Evolutionary conservation across 2,113 vertebrate species (phyloP).

Genomic region (Lanius ludovicianus): DNA sequence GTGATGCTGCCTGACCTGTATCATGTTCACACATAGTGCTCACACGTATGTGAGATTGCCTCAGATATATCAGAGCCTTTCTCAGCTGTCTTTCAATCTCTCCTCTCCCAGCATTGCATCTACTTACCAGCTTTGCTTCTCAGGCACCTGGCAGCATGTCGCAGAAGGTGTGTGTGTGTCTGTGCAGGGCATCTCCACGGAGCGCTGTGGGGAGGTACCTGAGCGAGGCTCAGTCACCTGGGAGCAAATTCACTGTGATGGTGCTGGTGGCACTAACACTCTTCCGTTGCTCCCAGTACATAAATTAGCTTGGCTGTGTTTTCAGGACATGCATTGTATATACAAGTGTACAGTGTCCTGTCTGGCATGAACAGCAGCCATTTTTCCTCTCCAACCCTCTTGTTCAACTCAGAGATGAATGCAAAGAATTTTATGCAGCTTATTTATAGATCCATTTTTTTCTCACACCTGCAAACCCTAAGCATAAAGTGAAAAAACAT

Average conservation of each 20-base stretch:
- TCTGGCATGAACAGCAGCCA: background rate
- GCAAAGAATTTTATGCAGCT: background rate
- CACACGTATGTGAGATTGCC: background rate
- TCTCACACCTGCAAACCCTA: background rate
- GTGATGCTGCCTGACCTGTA: background rate
- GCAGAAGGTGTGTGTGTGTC: background rate
- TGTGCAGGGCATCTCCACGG: rapidly evolving
- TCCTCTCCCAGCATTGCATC: background rate
- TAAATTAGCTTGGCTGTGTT: background rate
- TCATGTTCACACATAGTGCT: background rate
- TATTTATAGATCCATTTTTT: background rate
- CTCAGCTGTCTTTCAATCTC: background rate
- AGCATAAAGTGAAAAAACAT: background rate
- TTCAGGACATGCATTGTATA: background rate
- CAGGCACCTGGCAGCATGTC: background rate
- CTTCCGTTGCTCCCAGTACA: background rate
- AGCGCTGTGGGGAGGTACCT: background rate
- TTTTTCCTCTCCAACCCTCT: background rate
- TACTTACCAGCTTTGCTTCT: background rate
- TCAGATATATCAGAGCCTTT: background rate
- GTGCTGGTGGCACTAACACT: background rate
- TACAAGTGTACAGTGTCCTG: background rate
- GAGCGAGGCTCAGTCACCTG: background rate
- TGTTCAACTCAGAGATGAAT: background rate
- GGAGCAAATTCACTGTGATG: background rate